phyloP scores from a whole-genome alignment of 2,113 vertebrate genomes.

The Oophaga pumilio region DNA sequence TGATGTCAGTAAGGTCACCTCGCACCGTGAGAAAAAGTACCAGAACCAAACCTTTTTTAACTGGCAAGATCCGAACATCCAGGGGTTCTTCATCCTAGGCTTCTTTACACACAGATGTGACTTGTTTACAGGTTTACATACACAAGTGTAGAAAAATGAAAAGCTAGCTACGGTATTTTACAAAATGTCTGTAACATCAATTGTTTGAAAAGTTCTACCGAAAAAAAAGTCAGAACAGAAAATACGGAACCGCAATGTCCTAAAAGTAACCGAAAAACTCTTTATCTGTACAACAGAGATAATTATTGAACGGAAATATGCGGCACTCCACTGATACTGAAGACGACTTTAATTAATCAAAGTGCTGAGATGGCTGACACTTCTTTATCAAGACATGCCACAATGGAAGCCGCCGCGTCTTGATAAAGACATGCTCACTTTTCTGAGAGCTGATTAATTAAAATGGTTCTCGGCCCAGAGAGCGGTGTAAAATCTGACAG shows the following conservation, averaged over 20 bases:
- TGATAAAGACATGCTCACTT: slow-evolving; percentile 2
- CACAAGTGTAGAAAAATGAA: background rate
- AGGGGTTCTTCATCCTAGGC: background rate
- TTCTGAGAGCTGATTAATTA: background rate
- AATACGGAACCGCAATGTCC: background rate
- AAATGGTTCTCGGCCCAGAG: background rate
- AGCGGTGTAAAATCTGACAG: slow-evolving; percentile 8
- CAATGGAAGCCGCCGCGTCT: background rate
- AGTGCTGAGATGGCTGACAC: background rate
- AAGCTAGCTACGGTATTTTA: background rate
- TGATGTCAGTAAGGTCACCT: too few relatives aligned
- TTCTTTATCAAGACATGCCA: slow-evolving; percentile 5
- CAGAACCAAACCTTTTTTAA: too few relatives aligned
- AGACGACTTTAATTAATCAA: slow-evolving; percentile 16
- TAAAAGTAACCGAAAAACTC: background rate
- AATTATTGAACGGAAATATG: background rate
- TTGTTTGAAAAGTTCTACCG: background rate
- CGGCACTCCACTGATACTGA: background rate
- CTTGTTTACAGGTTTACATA: background rate
- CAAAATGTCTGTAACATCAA: background rate
- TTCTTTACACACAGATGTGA: background rate
- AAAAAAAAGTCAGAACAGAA: background rate
- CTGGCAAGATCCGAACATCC: too few relatives aligned
- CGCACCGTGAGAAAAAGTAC: too few relatives aligned
- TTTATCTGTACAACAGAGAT: background rate